Evolutionary conservation across 2,888 invertebrate species (phyloP), one percentile per base, ranked within the genome.

Genomic region (Aphrophora alni): DNA sequence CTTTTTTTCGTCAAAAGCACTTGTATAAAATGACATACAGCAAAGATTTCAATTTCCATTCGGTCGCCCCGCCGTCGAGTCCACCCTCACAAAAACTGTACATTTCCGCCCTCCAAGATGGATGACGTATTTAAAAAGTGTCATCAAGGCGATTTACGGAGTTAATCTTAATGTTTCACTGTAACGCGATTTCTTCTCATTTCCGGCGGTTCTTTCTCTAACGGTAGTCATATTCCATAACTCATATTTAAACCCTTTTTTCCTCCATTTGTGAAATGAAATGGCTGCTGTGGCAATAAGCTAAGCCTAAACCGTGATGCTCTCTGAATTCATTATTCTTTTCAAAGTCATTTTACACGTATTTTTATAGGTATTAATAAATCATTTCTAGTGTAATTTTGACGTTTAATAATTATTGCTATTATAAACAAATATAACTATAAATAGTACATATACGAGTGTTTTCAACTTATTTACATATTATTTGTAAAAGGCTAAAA

Each of bases 61-160:
- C 59, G 21, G 21, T 59, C n/a, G 59, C 59, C 59, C 59, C 12
- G 44, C 8, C 59, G 59, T 21, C 21, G 21, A 21, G 59, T 59
- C 59, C 59, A 59, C 59, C 59, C 59, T 59, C n/a, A 21, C 59
- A 59, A 59, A 59, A 59, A 59, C 59, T 59, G 59, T 59, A 59
- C 59, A 59, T 21, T 59, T 59, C 59, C 59, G 21, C 7, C 59
- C 38, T 75, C 69, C 24, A 74, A 75, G 80, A 77, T 73, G 77
- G 73, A 80, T 73, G 74, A 75, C 75, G 51, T 71, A 81, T 81
- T 81, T 81, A 81, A 77, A 81, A 81, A 81, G 77, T 81, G 81
- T 81, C 81, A 81, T 81, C 77, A 81, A 74, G 21, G 21, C 77
- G 81, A 81, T 81, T 80, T 80, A 80, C 78, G 38, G 70, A 59